Evolutionary conservation across 2,888 invertebrate species (phyloP).

Genomic region (Punctoribates punctum): DNA sequence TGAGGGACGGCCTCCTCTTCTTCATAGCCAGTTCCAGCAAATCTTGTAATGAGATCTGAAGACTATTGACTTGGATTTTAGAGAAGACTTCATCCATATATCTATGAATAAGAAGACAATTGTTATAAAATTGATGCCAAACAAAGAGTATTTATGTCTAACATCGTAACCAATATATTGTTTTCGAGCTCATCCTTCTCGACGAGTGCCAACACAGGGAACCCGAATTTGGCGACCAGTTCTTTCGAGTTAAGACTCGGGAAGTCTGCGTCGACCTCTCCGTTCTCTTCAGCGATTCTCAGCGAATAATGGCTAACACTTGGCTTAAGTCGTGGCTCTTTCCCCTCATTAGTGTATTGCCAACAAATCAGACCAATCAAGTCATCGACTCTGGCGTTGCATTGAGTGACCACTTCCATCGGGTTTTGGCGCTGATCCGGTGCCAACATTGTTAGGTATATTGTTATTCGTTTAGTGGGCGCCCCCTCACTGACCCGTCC

Average conservation of each 20-base stretch:
- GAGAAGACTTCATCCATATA: constrained; percentile 53
- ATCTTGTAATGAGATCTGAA: constrained; percentile 46
- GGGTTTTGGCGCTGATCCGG: constrained; percentile 71
- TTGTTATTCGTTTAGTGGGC: constrained; percentile 76
- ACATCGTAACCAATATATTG: constrained; percentile 53
- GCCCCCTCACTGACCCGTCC: constrained; percentile 63
- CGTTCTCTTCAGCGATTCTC: constrained; percentile 93
- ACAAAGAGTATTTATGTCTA: constrained; percentile 46
- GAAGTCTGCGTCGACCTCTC: constrained; percentile 88
- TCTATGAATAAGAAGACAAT: neutral
- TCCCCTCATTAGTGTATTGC: constrained; percentile 56
- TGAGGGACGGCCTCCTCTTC: constrained; percentile 44
- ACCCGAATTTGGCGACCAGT: constrained; percentile 83
- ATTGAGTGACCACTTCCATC: constrained; percentile 47
- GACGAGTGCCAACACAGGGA: constrained; percentile 72
- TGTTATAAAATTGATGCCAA: neutral
- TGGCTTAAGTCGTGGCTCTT: constrained; percentile 62
- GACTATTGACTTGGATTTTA: constrained; percentile 53
- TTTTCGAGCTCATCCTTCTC: constrained; percentile 58
- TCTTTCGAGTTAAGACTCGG: constrained; percentile 83
- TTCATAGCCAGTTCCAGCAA: constrained; percentile 47
- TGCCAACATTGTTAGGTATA: constrained; percentile 82
- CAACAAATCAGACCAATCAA: constrained; percentile 86
- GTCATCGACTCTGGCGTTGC: constrained; percentile 57
- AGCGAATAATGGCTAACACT: constrained; percentile 72